These are phyloP conservation scores for Ennomos quercinarius DNA, from an alignment of 2,888 invertebrate species.

Conservation along the genomic window DNA sequence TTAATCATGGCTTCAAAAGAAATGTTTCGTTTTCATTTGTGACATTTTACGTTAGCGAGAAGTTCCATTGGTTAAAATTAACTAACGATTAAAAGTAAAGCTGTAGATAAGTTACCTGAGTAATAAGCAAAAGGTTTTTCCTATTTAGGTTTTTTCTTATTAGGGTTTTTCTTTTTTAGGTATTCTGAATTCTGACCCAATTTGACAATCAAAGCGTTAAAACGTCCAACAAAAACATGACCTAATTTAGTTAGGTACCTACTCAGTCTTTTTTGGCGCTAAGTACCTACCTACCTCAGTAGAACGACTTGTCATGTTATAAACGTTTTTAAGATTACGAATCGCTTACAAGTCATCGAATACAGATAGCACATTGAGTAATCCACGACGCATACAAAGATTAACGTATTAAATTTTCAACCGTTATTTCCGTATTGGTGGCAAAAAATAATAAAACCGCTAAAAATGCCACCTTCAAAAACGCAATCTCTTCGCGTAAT, in stretches of 20 bases:
- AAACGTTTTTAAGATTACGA: constrained; percentile 45
- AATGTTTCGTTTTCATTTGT: too few relatives aligned
- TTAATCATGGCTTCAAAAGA: too few relatives aligned
- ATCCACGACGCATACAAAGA: constrained; percentile 32
- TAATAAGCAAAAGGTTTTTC: too few relatives aligned
- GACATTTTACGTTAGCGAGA: too few relatives aligned
- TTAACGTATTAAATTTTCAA: constrained; percentile 32
- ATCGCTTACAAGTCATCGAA: constrained; percentile 45
- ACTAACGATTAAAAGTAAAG: too few relatives aligned
- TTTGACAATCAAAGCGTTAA: too few relatives aligned
- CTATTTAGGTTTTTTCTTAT: too few relatives aligned
- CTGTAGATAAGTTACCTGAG: too few relatives aligned
- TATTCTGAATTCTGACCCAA: too few relatives aligned
- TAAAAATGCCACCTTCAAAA: constrained; percentile 16
- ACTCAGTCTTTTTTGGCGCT: constrained; percentile 4
- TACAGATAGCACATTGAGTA: constrained; percentile 37
- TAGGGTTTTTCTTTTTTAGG: too few relatives aligned
- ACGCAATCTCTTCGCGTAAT: constrained; percentile 24
- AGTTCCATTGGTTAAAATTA: too few relatives aligned
- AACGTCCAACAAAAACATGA: too few relatives aligned
- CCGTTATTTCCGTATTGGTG: constrained; percentile 43
- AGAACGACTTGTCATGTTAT: constrained; percentile 46
- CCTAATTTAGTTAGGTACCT: background rate
- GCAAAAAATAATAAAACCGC: constrained; percentile 25
- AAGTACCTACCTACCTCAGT: constrained; percentile 31